Base-by-base conservation (phyloP, 1,140 invertebrate genomes). In the Tribolium castaneum region DNA sequence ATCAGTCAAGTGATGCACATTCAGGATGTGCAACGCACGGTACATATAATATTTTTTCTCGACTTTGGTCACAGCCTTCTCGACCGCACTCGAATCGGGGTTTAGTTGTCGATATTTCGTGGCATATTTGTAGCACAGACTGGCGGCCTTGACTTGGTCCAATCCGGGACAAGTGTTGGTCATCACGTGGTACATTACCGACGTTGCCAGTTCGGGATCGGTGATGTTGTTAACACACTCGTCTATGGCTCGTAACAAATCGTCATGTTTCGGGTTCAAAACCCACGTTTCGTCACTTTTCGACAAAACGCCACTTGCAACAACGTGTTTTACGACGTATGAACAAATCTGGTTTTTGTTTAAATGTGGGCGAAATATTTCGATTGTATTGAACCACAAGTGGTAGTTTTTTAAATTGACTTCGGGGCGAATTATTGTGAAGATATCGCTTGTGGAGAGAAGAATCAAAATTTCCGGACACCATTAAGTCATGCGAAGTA, bases 341-440 rank as follows among this genome's bases (percentile, higher is more conserved):
- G 78, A 75, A 66, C 85, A 86, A 71, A 86, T 86, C 16, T 85
- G 82, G 50, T 84, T 70, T 9, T 52, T 51, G 30, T 74, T 83
- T 14, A 86, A 76, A 76, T 80, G 66, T 14, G 81, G 70, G 4
- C 59, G 45, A 6, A 85, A 54, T 19, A 82, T 70, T 19, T 77
- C 54, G 35, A 78, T 54, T 1, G 78, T 51, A 34, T 82, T 34
- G 70, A 86, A 83, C 85, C 85, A 86, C 50, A 78, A 51, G 6
- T 81, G 78, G 35, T 86, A 86, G 3, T 84, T 84, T 73, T 80
- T 75, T n/a, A 86, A 76, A 70, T 82, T 85, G 5, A 86, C 80
- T 80, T 86, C 85, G 4, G 80, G 80, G 14, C 84, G 74, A 7
- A 86, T 80, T 25, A 86, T 83, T n/a, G 76, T 83, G 83, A 83